Base-by-base conservation (phyloP, 2,888 invertebrate species). In the Fragum sueziense region DNA sequence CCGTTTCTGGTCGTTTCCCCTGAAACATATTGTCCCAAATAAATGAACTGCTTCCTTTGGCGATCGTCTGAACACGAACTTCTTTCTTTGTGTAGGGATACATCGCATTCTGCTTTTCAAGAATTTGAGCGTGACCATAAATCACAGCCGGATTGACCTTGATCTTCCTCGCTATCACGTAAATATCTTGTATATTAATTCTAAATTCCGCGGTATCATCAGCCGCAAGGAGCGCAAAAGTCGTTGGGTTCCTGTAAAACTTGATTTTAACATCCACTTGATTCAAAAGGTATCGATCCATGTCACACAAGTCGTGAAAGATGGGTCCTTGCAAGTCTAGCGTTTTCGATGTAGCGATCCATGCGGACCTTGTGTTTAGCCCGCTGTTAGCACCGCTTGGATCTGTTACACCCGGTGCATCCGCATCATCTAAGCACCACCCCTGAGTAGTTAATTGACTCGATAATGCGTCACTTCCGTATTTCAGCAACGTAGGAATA, bases 401-500 rank as follows among this genome's bases (percentile, higher is more conserved):
- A 76, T 80, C 76, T 1, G 70, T 37, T 11, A 76, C 80, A 27
- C 70, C 78, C 11, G 80, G 62, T 27, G 65, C 51, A 33, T 31
- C 73, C 74, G 14, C 25, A 33, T 74, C 75, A 52, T 85, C 83
- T 62, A 67, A 73, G 29, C 59, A 31, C 47, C 74, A 85, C 17
- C 79, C 54, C 27, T 83, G 83, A 25, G 79, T 76, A 20, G 70
- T 52, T 1, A 83, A 59, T 67, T 80, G 76, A 22, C 61, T 70
- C 17, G 34, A 25, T 2, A 52, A 34, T 20, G 80, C 76, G 57
- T 77, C 80, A n/a, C 41, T 17, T 27, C 82, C 80, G 67, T 79
- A 85, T 27, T 78, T 70, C 47, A 81, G 52, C n/a, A 85, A 9
- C 31, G 77, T 81, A n/a, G 76, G 80, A 51, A 85, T 79, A 70